A percentile compares a stretch with the other conserved stretches of the same genome.
phyloP scores from a whole-genome alignment of 2,888 invertebrate genomes.

The Epicampocera succincta region DNA sequence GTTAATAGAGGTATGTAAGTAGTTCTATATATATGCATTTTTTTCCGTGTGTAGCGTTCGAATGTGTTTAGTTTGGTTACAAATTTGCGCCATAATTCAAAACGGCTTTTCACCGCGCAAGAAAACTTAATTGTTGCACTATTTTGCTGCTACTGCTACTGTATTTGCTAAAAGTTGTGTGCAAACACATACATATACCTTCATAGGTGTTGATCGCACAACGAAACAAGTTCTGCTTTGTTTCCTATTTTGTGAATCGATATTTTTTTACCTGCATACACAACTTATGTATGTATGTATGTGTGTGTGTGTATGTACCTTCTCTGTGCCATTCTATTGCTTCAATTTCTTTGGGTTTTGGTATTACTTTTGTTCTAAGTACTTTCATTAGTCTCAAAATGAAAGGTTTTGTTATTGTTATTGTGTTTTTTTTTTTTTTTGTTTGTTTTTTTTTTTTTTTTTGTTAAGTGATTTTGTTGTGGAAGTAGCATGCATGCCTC shows the following conservation, averaged over 20 bases:
- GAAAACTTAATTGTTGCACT: slow-evolving; percentile 65
- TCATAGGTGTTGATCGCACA: not conserved
- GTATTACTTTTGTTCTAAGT: slow-evolving; percentile 45
- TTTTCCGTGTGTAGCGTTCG: slow-evolving; percentile 14
- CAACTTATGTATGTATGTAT: not conserved
- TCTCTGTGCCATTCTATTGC: slow-evolving; percentile 1
- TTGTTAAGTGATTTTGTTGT: slow-evolving; percentile 26
- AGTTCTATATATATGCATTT: not conserved
- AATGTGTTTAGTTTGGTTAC: slow-evolving; percentile 48
- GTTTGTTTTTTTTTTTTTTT: slow-evolving; percentile 11
- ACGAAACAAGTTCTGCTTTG: not conserved
- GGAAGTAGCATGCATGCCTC: slow-evolving; percentile 6
- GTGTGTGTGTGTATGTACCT: not conserved
- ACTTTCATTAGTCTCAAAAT: slow-evolving; percentile 62
- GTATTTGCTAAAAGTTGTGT: not conserved
- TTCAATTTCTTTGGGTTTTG: slow-evolving; percentile 15
- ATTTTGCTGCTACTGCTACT: slow-evolving; percentile 21
- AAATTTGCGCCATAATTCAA: slow-evolving; percentile 67
- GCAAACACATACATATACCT: not conserved
- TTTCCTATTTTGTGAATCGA: slow-evolving; percentile 6
- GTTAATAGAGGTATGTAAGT: slow-evolving; percentile 17
- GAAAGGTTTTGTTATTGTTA: slow-evolving; percentile 12
- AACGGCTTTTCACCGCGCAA: slow-evolving; percentile 54
- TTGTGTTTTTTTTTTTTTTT: too few relatives aligned
- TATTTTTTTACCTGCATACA: slow-evolving; percentile 37